phyloP scores from a whole-genome alignment of 1,140 invertebrate species.

The Eriocheir sinensis region DNA sequence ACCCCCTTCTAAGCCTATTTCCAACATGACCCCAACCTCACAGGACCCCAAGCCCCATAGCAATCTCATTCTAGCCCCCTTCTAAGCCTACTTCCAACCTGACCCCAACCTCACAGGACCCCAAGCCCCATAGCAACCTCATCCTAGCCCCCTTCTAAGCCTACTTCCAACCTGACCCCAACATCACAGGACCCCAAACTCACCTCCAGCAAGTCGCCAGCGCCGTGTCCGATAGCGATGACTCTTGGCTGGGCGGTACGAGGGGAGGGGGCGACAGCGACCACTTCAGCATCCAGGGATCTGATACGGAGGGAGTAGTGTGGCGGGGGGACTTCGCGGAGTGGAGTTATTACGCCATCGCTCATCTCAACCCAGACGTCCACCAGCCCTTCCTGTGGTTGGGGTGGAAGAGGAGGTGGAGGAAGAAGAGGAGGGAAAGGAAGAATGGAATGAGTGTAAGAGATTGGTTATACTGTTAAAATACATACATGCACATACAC shows the following conservation, averaged over 20 bases:
- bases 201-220: conserved; percentile 88
- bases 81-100: too few relatives aligned
- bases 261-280: conserved; percentile 95
- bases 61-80: too few relatives aligned
- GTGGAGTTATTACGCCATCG: conserved; percentile 92
- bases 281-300: conserved; percentile 93
- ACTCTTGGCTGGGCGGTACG: conserved; percentile 94
- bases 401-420: neutral
- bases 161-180: neutral
- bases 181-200: conserved; percentile 82
- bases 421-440: neutral
- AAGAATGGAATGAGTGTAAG: neutral
- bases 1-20: neutral
- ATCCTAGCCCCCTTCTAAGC: neutral
- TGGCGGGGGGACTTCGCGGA: conserved; percentile 91
- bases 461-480: neutral
- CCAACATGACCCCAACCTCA: neutral
- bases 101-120: too few relatives aligned
- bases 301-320: conserved; percentile 95
- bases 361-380: conserved; percentile 97
- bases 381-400: conserved; percentile 92
- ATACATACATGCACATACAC: neutral
- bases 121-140: too few relatives aligned
- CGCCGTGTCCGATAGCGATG: conserved; percentile 94
- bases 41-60: too few relatives aligned